These are phyloP conservation scores for Tokudaia muenninki DNA, from an alignment of 2,797 vertebrate genomes.

Conservation along the genomic window DNA sequence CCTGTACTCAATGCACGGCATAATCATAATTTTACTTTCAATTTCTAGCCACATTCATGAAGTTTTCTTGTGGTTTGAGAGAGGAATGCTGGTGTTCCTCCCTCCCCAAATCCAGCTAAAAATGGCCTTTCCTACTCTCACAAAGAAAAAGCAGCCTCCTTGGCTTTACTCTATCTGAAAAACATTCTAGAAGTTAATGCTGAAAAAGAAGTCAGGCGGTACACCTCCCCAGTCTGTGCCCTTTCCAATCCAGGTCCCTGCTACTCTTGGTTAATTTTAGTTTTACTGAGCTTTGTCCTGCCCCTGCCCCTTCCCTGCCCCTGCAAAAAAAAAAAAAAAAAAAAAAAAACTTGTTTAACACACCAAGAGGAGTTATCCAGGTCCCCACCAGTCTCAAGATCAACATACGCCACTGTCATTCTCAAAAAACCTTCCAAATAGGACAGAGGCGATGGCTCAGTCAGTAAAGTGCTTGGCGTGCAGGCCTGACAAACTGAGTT, in stretches of 20 bases:
- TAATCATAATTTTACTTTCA: slow-evolving; percentile 72
- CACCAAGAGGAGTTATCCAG: background rate
- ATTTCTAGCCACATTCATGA: slow-evolving; percentile 65
- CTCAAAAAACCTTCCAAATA: background rate
- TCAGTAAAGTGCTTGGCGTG: background rate
- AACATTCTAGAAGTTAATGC: slow-evolving; percentile 28
- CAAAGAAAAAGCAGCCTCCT: slow-evolving; percentile 74
- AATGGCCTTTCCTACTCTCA: slow-evolving; percentile 72
- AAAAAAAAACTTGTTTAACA: background rate
- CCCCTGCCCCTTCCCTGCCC: background rate
- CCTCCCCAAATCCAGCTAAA: slow-evolving; percentile 73
- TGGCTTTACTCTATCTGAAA: background rate
- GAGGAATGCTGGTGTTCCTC: slow-evolving; percentile 75
- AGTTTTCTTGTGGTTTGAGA: slow-evolving; percentile 79
- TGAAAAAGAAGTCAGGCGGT: background rate
- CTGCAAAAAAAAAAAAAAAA: background rate
- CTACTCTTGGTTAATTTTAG: background rate
- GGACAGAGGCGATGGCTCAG: background rate
- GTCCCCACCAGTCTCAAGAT: background rate
- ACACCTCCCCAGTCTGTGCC: background rate
- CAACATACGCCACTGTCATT: background rate
- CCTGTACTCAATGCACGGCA: background rate
- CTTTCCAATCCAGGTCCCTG: background rate
- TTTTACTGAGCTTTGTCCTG: background rate
- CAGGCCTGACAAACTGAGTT: background rate